These are phyloP conservation scores for Corythornis cristatus DNA, from an alignment of 2,113 vertebrate species.

Conservation along the genomic window DNA sequence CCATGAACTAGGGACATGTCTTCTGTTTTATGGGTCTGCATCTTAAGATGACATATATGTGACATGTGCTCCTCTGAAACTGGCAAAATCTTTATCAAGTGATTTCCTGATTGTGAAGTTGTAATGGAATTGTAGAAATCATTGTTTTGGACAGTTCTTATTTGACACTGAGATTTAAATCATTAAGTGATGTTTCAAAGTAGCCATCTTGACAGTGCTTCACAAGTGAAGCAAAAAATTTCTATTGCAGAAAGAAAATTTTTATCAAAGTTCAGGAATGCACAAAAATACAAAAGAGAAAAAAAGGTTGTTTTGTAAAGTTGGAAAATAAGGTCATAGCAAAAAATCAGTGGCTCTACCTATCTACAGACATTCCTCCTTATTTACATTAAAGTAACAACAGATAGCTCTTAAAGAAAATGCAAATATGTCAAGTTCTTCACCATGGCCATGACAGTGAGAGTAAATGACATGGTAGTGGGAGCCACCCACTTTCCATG, in stretches of 20 bases:
- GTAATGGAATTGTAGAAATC: neutral
- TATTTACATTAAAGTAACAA: neutral
- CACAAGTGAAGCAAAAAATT: neutral
- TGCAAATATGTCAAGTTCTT: neutral
- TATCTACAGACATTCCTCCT: neutral
- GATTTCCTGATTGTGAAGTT: neutral
- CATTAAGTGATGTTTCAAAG: neutral
- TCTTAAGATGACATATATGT: neutral
- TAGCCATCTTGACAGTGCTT: neutral
- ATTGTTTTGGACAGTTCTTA: neutral
- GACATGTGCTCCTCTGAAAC: neutral
- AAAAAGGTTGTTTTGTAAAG: neutral
- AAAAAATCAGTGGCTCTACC: neutral
- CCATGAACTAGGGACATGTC: neutral
- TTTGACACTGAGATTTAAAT: neutral
- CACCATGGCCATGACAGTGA: neutral
- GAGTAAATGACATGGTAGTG: neutral
- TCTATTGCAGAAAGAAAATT: neutral
- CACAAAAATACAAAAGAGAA: neutral
- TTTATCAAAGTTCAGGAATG: neutral
- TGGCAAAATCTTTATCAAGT: neutral
- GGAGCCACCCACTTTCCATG: neutral
- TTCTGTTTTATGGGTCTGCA: neutral
- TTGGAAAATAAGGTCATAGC: neutral
- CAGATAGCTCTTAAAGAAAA: neutral